Percentiles rank a stretch among this genome's conserved stretches.
phyloP scores from a whole-genome alignment of 2,797 vertebrate species.

The Syndactyla subalaris region DNA sequence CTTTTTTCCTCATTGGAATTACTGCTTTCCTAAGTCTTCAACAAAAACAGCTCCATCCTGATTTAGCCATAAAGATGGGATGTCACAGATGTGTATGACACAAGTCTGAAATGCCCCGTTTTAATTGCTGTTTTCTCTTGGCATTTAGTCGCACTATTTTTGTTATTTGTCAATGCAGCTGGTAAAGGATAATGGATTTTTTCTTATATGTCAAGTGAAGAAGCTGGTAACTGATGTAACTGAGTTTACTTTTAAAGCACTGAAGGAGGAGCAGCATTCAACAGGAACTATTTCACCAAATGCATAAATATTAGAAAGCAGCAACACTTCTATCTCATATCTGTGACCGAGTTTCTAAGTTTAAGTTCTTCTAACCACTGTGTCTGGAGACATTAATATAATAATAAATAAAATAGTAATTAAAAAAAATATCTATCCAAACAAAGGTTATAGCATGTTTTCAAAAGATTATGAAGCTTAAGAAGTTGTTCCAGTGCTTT shows the following conservation, averaged over 20 bases:
- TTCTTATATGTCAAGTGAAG: not conserved
- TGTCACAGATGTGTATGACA: not conserved
- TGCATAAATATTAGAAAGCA: not conserved
- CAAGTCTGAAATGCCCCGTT: not conserved
- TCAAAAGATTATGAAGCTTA: not conserved
- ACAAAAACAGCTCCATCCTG: not conserved
- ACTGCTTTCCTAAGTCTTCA: not conserved
- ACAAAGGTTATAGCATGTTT: not conserved
- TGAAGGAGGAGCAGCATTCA: not conserved
- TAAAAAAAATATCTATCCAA: not conserved
- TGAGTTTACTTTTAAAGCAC: not conserved
- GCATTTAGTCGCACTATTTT: not conserved
- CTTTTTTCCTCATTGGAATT: not conserved
- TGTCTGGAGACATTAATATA: not conserved
- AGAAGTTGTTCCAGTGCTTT: not conserved
- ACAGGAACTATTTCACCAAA: not conserved
- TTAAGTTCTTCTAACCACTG: not conserved
- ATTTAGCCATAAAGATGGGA: not conserved
- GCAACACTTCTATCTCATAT: rapidly evolving
- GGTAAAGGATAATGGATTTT: not conserved
- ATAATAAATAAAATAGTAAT: not conserved
- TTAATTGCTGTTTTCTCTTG: not conserved
- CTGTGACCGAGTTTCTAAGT: not conserved
- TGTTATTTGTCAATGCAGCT: not conserved
- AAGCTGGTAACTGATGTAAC: not conserved